These are phyloP conservation scores for Alces alces DNA, from an alignment of 2,113 vertebrate genomes.

Conservation along the genomic window DNA sequence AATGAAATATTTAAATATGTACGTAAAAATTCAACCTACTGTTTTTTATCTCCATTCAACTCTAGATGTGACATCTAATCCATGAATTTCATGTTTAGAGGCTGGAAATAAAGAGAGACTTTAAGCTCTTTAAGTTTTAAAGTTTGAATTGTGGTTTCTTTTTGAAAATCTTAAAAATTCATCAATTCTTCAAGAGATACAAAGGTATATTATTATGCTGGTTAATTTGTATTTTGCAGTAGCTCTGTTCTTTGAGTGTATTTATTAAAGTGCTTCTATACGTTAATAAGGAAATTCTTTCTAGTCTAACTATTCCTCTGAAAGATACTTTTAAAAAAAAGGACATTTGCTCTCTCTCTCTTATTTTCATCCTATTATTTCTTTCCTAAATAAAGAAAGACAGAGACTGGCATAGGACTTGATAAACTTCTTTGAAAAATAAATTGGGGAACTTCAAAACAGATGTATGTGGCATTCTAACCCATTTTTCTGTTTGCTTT, in stretches of 20 bases:
- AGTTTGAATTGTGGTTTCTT: neutral
- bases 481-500: neutral
- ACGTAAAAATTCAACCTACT: neutral
- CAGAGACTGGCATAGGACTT: neutral
- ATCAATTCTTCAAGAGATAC: neutral
- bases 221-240: neutral
- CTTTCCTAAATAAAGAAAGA: neutral
- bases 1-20: constrained; percentile 66
- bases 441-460: constrained; percentile 45
- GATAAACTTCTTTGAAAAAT: constrained; percentile 18
- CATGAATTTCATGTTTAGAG: neutral
- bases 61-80: neutral
- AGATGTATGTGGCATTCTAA: neutral
- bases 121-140: neutral
- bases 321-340: neutral
- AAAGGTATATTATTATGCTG: neutral
- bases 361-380: neutral
- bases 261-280: neutral
- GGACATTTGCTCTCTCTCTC: neutral
- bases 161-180: neutral
- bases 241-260: neutral
- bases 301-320: neutral
- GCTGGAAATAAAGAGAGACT: neutral
- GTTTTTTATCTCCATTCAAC: neutral
- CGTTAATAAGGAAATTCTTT: neutral